These are phyloP conservation scores for Phylloscopus trochiloides DNA, from an alignment of 2,113 vertebrate species.

Conservation along the genomic window DNA sequence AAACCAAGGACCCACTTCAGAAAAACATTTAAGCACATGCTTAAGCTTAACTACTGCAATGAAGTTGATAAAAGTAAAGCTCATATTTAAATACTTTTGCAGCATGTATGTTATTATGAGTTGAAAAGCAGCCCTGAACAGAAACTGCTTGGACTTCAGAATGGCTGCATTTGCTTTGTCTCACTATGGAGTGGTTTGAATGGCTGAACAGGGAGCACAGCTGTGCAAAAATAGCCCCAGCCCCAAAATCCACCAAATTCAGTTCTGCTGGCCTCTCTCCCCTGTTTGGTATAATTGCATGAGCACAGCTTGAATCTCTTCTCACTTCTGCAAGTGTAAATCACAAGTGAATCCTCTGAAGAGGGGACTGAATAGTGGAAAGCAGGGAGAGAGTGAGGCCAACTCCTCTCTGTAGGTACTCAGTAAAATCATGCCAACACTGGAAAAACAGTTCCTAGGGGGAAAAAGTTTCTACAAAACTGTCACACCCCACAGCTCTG, in stretches of 20 bases:
- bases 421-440: background rate
- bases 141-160: background rate
- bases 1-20: background rate
- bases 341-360: conserved; percentile 30
- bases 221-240: background rate
- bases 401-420: background rate
- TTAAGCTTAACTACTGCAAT: background rate
- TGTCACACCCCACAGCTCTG: background rate
- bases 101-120: background rate
- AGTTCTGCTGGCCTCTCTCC: background rate
- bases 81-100: background rate
- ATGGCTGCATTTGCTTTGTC: rapidly evolving
- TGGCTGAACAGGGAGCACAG: background rate
- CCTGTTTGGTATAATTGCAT: background rate
- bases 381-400: background rate
- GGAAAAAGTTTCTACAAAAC: background rate
- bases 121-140: background rate
- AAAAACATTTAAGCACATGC: background rate
- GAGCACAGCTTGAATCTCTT: conserved; percentile 22
- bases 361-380: background rate
- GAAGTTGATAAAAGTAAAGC: background rate
- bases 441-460: background rate
- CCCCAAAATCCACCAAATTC: background rate
- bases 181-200: background rate
- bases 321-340: conserved; percentile 26